Conservation (phyloP, 2,113 vertebrate species). For the Junco hyemalis region DNA sequence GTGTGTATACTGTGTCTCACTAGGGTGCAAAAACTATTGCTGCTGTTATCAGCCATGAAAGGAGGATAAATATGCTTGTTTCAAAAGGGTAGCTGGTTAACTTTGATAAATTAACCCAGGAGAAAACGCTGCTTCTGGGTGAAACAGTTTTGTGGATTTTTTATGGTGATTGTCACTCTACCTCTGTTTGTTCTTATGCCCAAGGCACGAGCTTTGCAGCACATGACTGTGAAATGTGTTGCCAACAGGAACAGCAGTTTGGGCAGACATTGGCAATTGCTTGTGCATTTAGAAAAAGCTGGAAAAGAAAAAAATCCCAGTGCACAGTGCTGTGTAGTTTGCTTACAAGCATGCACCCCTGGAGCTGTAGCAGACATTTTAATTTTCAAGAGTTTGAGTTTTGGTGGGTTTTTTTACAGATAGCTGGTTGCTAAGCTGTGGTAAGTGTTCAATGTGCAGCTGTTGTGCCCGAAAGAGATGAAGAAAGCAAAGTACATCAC, state of each 20-base stretch:
- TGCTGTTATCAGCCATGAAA: conserved; percentile 61
- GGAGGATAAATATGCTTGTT: conserved; percentile 71
- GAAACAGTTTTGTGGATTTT: conserved; percentile 60
- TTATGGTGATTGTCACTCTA: conserved; percentile 60
- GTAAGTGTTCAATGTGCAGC: conserved; percentile 77
- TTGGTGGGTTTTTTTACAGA: neutral
- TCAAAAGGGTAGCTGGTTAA: conserved; percentile 48
- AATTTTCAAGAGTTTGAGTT: conserved; percentile 64
- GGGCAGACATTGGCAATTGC: conserved; percentile 28
- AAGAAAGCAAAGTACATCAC: conserved; percentile 26
- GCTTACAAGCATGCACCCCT: conserved; percentile 41
- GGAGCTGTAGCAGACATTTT: conserved; percentile 33
- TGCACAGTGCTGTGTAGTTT: conserved; percentile 1
- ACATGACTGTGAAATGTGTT: neutral
- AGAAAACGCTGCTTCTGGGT: conserved; percentile 72
- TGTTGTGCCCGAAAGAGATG: conserved; percentile 69
- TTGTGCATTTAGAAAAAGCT: conserved; percentile 51
- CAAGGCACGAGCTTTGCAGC: neutral
- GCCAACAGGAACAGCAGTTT: conserved; percentile 26
- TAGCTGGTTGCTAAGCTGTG: conserved; percentile 74
- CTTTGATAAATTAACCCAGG: conserved; percentile 73
- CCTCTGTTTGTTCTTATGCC: conserved; percentile 51
- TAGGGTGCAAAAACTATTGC: conserved; percentile 60
- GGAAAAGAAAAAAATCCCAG: conserved; percentile 42
- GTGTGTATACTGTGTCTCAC: conserved; percentile 1